These are phyloP conservation scores for Gambusia holbrooki DNA, from an alignment of 2,113 vertebrate genomes.

Conservation along the genomic window DNA sequence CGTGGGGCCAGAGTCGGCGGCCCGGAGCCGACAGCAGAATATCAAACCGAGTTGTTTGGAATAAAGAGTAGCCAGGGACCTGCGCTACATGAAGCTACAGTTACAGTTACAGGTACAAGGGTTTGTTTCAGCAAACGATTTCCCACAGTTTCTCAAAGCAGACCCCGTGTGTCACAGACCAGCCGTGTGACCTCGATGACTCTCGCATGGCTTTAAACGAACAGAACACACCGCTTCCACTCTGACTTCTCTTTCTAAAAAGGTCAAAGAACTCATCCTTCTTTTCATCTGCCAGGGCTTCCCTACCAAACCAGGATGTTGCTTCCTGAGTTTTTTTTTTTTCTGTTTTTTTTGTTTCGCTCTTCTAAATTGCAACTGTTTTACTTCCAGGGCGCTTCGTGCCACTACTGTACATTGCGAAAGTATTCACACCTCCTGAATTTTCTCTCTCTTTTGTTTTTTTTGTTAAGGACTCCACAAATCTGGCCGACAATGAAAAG, in stretches of 20 bases:
- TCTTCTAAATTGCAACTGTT: conserved; percentile 25
- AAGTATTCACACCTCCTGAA: neutral
- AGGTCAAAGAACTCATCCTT: too few species aligned
- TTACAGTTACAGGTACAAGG: conserved; percentile 78
- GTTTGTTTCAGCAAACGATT: conserved; percentile 27
- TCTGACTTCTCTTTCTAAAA: too few species aligned
- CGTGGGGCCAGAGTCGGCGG: conserved; percentile 62
- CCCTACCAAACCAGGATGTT: too few species aligned
- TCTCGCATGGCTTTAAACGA: conserved; percentile 42
- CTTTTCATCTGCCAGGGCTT: too few species aligned
- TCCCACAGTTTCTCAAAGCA: conserved; percentile 10
- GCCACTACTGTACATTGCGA: conserved; percentile 8
- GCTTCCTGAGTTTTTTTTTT: conserved; percentile 2
- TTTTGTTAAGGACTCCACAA: neutral
- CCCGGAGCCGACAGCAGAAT: conserved; percentile 69
- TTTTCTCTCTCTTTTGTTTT: neutral
- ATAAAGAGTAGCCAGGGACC: conserved; percentile 69
- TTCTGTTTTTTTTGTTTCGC: conserved; percentile 25
- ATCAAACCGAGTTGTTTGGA: conserved; percentile 76
- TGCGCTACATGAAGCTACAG: conserved; percentile 64
- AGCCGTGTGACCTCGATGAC: neutral
- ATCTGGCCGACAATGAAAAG: neutral
- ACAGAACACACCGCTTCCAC: too few species aligned
- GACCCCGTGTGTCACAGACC: neutral
- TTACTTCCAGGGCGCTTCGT: conserved; percentile 32